A percentile compares a stretch with the other conserved stretches of the same genome.
These are phyloP conservation scores for Chrysodeixis includens DNA, from an alignment of 2,888 invertebrate genomes.

Conservation along the genomic window DNA sequence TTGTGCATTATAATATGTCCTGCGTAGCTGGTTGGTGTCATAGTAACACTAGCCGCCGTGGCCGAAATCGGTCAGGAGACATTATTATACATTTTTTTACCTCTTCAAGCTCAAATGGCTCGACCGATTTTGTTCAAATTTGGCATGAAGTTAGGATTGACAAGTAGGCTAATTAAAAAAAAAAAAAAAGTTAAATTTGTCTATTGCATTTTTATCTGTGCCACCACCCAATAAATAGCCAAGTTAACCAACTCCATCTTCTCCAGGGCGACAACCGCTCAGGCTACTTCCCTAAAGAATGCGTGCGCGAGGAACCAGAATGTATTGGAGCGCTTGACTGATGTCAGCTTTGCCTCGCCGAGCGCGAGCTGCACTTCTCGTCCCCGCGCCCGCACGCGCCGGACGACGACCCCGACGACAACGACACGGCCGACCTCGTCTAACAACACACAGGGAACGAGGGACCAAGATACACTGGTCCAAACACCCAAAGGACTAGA, in stretches of 20 bases:
- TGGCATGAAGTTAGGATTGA: too few species aligned
- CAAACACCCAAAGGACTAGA: background rate
- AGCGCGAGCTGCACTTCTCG: constrained; percentile 77
- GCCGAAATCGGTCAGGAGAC: too few species aligned
- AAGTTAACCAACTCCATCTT: background rate
- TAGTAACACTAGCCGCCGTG: too few species aligned
- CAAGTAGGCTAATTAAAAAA: too few species aligned
- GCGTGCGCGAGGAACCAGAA: constrained; percentile 91
- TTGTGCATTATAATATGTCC: too few species aligned
- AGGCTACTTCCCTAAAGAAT: constrained; percentile 95
- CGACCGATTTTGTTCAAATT: too few species aligned
- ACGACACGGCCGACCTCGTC: constrained; percentile 62
- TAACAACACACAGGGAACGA: constrained; percentile 19
- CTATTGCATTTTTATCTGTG: too few species aligned
- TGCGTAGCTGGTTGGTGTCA: too few species aligned
- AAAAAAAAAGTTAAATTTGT: background rate
- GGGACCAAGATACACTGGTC: background rate
- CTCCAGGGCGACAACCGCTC: constrained; percentile 84
- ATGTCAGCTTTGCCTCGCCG: constrained; percentile 85
- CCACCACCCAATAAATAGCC: background rate
- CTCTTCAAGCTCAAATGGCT: too few species aligned
- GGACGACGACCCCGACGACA: constrained; percentile 41
- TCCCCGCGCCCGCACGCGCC: constrained; percentile 47
- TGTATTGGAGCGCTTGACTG: constrained; percentile 87
- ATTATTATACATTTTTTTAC: too few species aligned